Base-by-base conservation (phyloP, 2,888 invertebrate species). In the Epinotia ramella region DNA sequence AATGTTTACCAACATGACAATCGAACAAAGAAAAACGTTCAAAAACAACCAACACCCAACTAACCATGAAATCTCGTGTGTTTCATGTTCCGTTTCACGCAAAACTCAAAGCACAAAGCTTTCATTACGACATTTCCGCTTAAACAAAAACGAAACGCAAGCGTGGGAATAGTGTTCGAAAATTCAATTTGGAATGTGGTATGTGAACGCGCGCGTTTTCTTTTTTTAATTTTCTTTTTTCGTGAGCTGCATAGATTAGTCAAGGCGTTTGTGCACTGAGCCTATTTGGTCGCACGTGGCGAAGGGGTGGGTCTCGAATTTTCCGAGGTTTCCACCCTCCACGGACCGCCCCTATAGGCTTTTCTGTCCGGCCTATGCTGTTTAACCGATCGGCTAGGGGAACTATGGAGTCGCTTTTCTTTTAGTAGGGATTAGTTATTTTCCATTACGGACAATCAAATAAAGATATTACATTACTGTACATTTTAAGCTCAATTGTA, bases 261-360 rank as follows among this genome's bases (percentile, higher is more conserved):
- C 89, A 89, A 90, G 88, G 91, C 92, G 89, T 89, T 89, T 90
- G 90, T 89, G 88, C 87, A 87, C 90, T 89, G 89, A 88, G 90
- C 90, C 91, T 91, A 93, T 93, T 93, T 91, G 91, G 91, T 86
- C 85, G 90, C 94, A 94, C 94, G 94, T 94, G 94, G 88, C 90
- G 86, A 78, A 88, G 93, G 93, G 94, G 92, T 90, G 93, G 93
- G 91, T 82, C 89, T 90, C 88, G 93, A 94, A 93, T 93, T 93
- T 94, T 93, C 94, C 94, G 90, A 93, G 91, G 94, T 94, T 94
- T 91, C 94, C 94, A 94, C 94, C 94, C 94, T 91, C 91, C 84
- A 87, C 93, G 94, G 93, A 92, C 94, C 94, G 94, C 94, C 94
- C 94, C 94, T 94, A 92, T 94, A 94, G 94, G 94, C 94, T 94